These are phyloP conservation scores for Cistogaster globosa DNA, from an alignment of 2,888 invertebrate genomes.

Conservation along the genomic window DNA sequence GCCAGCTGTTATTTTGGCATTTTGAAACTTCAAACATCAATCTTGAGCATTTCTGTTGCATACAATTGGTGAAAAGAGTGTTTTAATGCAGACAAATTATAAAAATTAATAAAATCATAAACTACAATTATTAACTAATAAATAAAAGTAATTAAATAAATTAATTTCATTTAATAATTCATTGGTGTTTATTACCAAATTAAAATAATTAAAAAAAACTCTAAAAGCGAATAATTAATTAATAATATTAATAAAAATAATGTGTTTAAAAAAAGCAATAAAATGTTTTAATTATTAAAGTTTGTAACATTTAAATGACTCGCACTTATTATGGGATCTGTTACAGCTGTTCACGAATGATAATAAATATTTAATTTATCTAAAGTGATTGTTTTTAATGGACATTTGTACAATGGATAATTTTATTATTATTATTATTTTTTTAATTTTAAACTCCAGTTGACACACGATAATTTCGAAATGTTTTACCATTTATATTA, in stretches of 20 bases:
- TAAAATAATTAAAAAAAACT: background rate
- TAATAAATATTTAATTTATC: background rate
- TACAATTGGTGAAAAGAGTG: conserved; percentile 69
- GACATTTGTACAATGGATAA: background rate
- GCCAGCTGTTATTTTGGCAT: conserved; percentile 50
- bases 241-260: conserved; percentile 4
- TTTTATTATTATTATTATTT: background rate
- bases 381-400: background rate
- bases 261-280: background rate
- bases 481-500: background rate
- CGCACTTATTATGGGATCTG: background rate
- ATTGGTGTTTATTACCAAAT: conserved; percentile 43
- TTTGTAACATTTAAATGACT: too few species aligned
- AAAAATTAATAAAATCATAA: conserved; percentile 31
- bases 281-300: too few species aligned
- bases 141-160: conserved; percentile 2
- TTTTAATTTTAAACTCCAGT: background rate
- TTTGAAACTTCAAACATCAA: conserved; percentile 24
- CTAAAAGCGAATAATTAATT: too few species aligned
- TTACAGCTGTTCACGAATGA: background rate
- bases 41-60: conserved; percentile 25
- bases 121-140: conserved; percentile 10
- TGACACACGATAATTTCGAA: background rate
- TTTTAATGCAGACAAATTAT: conserved; percentile 50
- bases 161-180: conserved; percentile 24